Conservation (phyloP, 2,113 vertebrate species). For the Cynopterus brachyotis region DNA sequence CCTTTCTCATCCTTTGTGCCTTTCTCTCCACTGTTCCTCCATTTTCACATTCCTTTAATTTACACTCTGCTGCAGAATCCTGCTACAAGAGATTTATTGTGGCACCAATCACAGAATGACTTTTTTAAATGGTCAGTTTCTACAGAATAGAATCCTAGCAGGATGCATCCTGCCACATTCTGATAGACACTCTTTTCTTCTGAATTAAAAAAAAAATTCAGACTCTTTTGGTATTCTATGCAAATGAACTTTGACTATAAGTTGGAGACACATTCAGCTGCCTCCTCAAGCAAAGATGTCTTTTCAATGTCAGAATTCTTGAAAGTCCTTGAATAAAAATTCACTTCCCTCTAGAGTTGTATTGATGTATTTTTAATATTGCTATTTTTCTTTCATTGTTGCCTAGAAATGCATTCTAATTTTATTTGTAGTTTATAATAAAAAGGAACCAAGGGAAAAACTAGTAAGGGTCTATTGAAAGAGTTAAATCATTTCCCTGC, state of each 20-base stretch:
- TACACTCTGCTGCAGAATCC: slow-evolving; percentile 37
- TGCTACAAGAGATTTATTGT: slow-evolving; percentile 17
- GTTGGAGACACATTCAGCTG: slow-evolving; percentile 53
- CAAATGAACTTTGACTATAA: slow-evolving; percentile 64
- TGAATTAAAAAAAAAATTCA: neutral
- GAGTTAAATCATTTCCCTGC: slow-evolving; percentile 82
- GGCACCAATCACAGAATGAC: neutral
- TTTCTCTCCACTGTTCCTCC: neutral
- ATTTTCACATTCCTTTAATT: slow-evolving; percentile 52
- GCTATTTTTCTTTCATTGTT: slow-evolving; percentile 65
- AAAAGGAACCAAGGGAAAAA: slow-evolving; percentile 47
- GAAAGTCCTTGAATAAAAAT: slow-evolving; percentile 55
- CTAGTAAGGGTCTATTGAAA: slow-evolving; percentile 67
- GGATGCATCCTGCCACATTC: neutral
- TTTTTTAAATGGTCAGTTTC: slow-evolving; percentile 46
- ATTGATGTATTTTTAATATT: slow-evolving; percentile 75
- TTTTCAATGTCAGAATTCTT: slow-evolving; percentile 44
- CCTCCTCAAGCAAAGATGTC: slow-evolving; percentile 60
- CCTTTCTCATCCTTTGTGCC: slow-evolving; percentile 14
- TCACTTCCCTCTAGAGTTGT: slow-evolving; percentile 40
- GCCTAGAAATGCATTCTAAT: slow-evolving; percentile 30
- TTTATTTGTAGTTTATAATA: slow-evolving; percentile 66
- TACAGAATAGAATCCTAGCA: neutral
- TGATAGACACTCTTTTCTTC: slow-evolving; percentile 36
- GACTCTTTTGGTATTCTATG: slow-evolving; percentile 62